phyloP scores from a whole-genome alignment of 1,140 invertebrate genomes.

The Drosophila kikkawai region DNA sequence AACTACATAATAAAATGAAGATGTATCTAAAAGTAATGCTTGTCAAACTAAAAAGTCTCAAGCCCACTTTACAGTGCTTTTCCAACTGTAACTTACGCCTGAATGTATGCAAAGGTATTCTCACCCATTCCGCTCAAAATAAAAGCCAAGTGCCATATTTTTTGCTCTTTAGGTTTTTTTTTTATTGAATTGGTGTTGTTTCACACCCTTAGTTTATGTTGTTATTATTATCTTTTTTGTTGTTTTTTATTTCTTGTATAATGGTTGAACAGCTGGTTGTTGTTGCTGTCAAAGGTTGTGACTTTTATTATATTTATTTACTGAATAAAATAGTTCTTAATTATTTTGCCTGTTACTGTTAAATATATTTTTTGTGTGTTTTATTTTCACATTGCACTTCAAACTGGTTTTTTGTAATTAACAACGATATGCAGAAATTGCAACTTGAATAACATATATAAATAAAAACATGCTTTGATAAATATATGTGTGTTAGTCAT shows the following conservation, averaged over 20 bases:
- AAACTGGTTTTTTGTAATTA: conserved; percentile 50
- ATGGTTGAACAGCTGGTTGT: conserved; percentile 53
- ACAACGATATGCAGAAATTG: conserved; percentile 80
- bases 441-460: conserved; percentile 69
- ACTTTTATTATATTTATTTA: conserved; percentile 19
- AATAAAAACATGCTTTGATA: conserved; percentile 51
- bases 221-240: conserved; percentile 37
- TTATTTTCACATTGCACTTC: conserved; percentile 46
- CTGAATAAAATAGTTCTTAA: conserved; percentile 43
- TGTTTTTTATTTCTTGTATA: conserved; percentile 67
- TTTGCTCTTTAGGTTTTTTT: conserved; percentile 68
- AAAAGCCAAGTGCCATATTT: conserved; percentile 7
- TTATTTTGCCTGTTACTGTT: conserved; percentile 24
- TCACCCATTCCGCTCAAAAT: not conserved
- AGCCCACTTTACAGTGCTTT: not conserved
- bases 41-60: not conserved
- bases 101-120: conserved; percentile 37
- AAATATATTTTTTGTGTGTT: conserved; percentile 38
- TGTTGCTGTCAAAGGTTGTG: conserved; percentile 26
- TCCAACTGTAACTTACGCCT: conserved; percentile 33
- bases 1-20: no score
- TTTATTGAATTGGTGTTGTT: conserved; percentile 73
- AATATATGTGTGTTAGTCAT: conserved; percentile 45
- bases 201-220: conserved; percentile 41
- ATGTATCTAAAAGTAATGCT: not conserved